A percentile compares a stretch with the other conserved stretches of the same genome.
phyloP scores from a whole-genome alignment of 1,140 invertebrate genomes.

The Schlechtendalia chinensis region DNA sequence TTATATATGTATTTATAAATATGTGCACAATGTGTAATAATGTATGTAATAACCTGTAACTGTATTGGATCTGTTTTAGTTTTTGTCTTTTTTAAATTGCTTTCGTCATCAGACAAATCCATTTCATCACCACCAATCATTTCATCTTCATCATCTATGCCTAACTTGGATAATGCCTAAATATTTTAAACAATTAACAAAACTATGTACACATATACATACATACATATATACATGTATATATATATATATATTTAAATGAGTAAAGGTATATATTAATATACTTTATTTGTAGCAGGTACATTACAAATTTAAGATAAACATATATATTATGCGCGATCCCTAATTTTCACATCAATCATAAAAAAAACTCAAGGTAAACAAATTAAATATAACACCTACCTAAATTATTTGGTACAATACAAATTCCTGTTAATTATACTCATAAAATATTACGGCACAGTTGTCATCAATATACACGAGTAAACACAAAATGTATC shows the following conservation, averaged over 20 bases:
- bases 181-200: background rate
- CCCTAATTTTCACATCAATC: slow-evolving; percentile 30
- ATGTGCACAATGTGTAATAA: background rate
- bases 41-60: slow-evolving; percentile 37
- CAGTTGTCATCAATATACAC: background rate
- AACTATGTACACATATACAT: background rate
- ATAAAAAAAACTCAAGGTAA: slow-evolving; percentile 42
- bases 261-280: background rate
- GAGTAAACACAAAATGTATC: background rate
- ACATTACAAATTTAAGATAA: slow-evolving; percentile 20
- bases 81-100: slow-evolving; percentile 39
- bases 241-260: background rate
- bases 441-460: slow-evolving; percentile 15
- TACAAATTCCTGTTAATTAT: slow-evolving; percentile 47
- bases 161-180: slow-evolving; percentile 41
- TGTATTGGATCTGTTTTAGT: slow-evolving; percentile 40
- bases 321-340: slow-evolving; percentile 1
- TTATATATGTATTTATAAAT: background rate
- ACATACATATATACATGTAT: too few species aligned
- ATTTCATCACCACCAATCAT: slow-evolving; percentile 46
- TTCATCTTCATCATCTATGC: slow-evolving; percentile 48
- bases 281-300: slow-evolving; percentile 40
- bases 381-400: slow-evolving; percentile 42
- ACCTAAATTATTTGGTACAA: slow-evolving; percentile 46
- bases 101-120: slow-evolving; percentile 45